Percentiles rank a stretch among this genome's conserved stretches.
Evolutionary conservation across 2,113 vertebrate genomes (phyloP).

Genomic region (Phyllopteryx taeniolatus): DNA sequence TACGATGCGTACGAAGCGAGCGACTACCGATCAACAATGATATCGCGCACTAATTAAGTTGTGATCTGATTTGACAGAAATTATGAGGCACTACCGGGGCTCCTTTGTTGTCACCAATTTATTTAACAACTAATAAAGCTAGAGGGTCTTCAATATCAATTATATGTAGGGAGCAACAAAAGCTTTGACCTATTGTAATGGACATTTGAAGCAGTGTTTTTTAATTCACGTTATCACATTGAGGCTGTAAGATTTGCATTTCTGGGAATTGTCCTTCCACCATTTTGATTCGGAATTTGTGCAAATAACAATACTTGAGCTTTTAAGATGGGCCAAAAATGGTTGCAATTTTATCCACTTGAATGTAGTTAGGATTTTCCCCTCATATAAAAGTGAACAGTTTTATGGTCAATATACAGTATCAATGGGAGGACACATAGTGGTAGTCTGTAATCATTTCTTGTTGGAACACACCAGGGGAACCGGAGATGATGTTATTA

Average conservation of each 20-base stretch:
- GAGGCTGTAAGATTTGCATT: background rate
- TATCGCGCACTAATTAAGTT: background rate
- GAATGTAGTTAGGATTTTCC: background rate
- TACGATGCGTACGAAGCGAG: background rate
- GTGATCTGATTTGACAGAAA: background rate
- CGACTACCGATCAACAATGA: background rate
- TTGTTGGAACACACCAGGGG: background rate
- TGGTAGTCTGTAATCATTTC: background rate
- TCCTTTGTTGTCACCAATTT: background rate
- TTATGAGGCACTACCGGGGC: background rate
- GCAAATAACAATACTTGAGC: background rate
- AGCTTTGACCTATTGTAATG: background rate
- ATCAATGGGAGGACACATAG: background rate
- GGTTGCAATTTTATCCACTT: background rate
- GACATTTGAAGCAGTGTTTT: background rate
- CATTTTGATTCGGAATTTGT: background rate
- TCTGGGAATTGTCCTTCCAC: background rate
- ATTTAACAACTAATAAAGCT: background rate
- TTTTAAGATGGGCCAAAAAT: background rate
- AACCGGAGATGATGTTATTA: background rate
- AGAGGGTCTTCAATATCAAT: background rate
- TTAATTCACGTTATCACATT: background rate
- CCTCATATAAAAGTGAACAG: background rate
- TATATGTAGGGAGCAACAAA: background rate
- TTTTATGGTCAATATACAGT: background rate